Conservation (phyloP, 2,888 invertebrate genomes). For the Melieria crassipennis region DNA sequence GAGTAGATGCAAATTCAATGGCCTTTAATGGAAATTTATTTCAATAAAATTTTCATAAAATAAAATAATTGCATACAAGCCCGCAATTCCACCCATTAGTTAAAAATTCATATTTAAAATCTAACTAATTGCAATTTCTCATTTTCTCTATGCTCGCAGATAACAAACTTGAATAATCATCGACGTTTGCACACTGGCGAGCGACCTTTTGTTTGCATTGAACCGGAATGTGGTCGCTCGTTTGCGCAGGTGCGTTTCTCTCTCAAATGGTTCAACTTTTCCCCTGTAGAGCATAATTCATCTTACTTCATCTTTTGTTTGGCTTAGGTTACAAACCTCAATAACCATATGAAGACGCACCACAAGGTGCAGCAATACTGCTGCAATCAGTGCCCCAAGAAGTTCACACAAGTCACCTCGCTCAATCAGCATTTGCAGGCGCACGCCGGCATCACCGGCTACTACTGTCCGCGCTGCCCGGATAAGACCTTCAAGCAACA, state of each 20-base stretch:
- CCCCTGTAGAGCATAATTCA: background rate
- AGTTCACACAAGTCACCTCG: slow-evolving; percentile 66
- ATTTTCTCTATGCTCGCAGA: slow-evolving; percentile 45
- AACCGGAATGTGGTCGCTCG: slow-evolving; percentile 65
- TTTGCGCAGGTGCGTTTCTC: slow-evolving; percentile 62
- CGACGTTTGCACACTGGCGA: slow-evolving; percentile 65
- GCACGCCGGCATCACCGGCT: slow-evolving; percentile 65
- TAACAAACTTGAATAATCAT: slow-evolving; percentile 66
- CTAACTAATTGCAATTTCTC: background rate
- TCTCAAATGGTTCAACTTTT: background rate
- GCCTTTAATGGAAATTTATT: no score
- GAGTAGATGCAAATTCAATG: no score
- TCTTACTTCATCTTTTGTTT: background rate
- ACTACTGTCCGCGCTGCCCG: slow-evolving; percentile 65
- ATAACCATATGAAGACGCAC: slow-evolving; percentile 67
- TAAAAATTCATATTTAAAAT: background rate
- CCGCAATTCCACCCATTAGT: no score
- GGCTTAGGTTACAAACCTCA: slow-evolving; percentile 64
- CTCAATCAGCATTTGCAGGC: slow-evolving; percentile 65
- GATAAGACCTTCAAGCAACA: slow-evolving; percentile 66
- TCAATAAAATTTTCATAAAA: background rate
- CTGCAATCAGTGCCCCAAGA: slow-evolving; percentile 66
- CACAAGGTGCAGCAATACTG: slow-evolving; percentile 67
- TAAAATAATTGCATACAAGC: background rate
- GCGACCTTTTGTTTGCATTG: slow-evolving; percentile 66